These are phyloP conservation scores for Trichopoda pennipes DNA, from an alignment of 2,888 invertebrate genomes.

Conservation along the genomic window DNA sequence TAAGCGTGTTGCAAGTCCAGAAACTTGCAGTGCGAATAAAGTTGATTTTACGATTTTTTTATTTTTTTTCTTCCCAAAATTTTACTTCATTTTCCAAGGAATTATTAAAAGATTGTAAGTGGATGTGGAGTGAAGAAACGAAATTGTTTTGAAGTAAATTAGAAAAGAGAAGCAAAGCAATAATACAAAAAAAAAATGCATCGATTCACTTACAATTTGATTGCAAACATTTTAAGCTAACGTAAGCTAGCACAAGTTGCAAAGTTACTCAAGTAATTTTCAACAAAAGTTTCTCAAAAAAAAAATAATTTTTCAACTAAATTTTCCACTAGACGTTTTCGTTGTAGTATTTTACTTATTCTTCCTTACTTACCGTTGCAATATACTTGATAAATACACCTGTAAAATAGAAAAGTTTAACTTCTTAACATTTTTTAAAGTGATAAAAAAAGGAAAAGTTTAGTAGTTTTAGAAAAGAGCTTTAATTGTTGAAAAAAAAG, in stretches of 20 bases:
- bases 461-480: constrained; percentile 13
- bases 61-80: constrained; percentile 2
- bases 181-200: constrained; percentile 13
- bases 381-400: neutral
- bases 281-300: constrained; percentile 27
- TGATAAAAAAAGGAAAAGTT: constrained; percentile 41
- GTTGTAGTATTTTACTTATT: neutral
- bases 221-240: constrained; percentile 51
- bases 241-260: constrained; percentile 36
- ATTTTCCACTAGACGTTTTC: constrained; percentile 32
- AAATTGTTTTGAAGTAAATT: constrained; percentile 32
- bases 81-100: constrained; percentile 45
- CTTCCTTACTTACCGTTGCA: neutral
- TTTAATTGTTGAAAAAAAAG: no score
- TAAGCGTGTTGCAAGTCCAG: no score
- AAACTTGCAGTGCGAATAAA: no score
- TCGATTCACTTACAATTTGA: constrained; percentile 48
- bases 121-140: constrained; percentile 5
- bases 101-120: constrained; percentile 13
- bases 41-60: constrained; percentile 2
- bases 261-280: constrained; percentile 58
- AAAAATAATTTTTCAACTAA: constrained; percentile 14
- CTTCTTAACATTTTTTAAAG: constrained; percentile 30
- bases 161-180: neutral
- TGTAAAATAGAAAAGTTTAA: constrained; percentile 38